Evolutionary conservation across 1,140 invertebrate species (phyloP).

Genomic region (Pectinophora gossypiella): DNA sequence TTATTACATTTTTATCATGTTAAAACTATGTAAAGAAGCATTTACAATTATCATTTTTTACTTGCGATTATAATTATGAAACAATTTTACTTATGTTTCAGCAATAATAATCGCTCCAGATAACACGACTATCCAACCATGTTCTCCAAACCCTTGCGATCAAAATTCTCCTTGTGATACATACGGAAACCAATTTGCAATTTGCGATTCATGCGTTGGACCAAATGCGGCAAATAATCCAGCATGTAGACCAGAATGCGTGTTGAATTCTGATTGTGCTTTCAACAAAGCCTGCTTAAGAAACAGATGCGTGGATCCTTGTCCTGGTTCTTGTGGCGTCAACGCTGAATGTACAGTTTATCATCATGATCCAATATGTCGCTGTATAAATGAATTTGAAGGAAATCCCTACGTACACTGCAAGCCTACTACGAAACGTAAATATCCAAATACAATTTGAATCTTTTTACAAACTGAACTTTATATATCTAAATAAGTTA

Average conservation of each 20-base stretch:
- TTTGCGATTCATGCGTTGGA: conserved; percentile 86
- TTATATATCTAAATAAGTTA: neutral
- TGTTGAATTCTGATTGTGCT: conserved; percentile 85
- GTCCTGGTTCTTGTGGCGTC: conserved; percentile 87
- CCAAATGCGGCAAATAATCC: conserved; percentile 81
- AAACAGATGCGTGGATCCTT: conserved; percentile 86
- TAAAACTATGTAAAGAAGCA: conserved; percentile 17
- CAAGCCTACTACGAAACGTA: conserved; percentile 65
- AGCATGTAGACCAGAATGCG: conserved; percentile 85
- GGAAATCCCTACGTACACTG: conserved; percentile 91
- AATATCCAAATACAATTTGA: conserved; percentile 23
- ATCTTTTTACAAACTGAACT: too few species aligned
- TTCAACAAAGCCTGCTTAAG: conserved; percentile 86
- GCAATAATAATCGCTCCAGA: conserved; percentile 71
- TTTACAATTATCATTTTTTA: too few species aligned
- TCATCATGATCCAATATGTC: conserved; percentile 86
- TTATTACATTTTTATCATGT: conserved; percentile 14
- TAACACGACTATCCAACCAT: conserved; percentile 80
- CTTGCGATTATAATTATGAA: too few species aligned
- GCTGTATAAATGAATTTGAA: conserved; percentile 81
- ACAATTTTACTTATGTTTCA: conserved; percentile 34
- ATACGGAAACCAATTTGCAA: conserved; percentile 82
- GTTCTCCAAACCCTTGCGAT: conserved; percentile 86
- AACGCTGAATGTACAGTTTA: conserved; percentile 86
- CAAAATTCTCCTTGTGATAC: conserved; percentile 80